phyloP scores from a whole-genome alignment of 1,140 invertebrate species.

The Mycetomoellerius zeteki region DNA sequence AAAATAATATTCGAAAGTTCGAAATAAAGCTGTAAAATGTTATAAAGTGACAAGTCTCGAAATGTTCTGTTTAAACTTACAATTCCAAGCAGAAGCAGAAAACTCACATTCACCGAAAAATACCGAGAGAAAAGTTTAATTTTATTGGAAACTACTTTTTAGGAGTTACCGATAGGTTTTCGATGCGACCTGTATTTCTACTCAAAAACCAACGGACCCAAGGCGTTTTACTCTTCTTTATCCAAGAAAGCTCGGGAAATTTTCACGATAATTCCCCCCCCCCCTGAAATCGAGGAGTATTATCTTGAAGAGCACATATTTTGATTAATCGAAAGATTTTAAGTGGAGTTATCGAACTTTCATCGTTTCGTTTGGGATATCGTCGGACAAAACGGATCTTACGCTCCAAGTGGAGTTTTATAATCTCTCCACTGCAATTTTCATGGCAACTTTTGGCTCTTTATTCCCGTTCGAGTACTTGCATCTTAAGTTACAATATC shows the following conservation, averaged over 20 bases:
- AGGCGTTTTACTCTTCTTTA: background rate
- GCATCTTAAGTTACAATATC: conserved; percentile 25
- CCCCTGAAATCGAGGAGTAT: background rate
- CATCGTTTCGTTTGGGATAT: background rate
- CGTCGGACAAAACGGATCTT: background rate
- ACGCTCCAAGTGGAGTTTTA: background rate
- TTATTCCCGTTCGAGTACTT: background rate
- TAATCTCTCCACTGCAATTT: background rate
- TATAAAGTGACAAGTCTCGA: background rate
- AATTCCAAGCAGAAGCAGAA: background rate
- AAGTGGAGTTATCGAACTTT: conserved; percentile 17
- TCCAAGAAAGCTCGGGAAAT: background rate
- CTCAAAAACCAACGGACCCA: conserved; percentile 6
- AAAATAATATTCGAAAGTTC: background rate
- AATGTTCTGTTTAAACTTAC: conserved; percentile 31
- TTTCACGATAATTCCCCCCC: conserved; percentile 18
- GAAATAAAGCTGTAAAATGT: background rate
- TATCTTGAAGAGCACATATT: conserved; percentile 5
- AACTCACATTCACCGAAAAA: conserved; percentile 33
- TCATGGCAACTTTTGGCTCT: conserved; percentile 1
- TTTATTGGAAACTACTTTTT: conserved; percentile 43
- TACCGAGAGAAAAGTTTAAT: conserved; percentile 16
- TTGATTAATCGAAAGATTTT: conserved; percentile 33
- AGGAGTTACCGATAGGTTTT: conserved; percentile 43
- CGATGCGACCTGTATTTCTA: background rate